Evolutionary conservation across 2,888 invertebrate species (phyloP).

Genomic region (Drosophila cognata): DNA sequence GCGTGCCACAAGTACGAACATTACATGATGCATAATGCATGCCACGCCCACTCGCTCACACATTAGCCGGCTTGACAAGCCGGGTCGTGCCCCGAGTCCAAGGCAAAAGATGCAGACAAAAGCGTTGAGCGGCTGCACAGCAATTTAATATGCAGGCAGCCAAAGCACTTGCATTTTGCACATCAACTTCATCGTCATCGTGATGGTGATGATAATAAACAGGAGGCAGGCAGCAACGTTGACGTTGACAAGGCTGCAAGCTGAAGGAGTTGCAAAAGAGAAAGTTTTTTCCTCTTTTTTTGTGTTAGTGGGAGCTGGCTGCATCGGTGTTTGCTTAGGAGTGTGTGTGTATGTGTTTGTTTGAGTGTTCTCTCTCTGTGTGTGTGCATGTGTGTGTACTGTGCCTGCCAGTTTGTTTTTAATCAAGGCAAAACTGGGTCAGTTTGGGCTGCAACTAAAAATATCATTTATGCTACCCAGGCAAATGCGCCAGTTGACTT

Average conservation of each 20-base stretch:
- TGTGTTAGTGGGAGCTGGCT: constrained; percentile 1
- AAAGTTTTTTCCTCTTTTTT: constrained; percentile 54
- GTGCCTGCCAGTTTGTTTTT: constrained; percentile 76
- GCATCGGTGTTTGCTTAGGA: constrained; percentile 59
- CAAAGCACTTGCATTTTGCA: constrained; percentile 34
- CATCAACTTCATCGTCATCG: constrained; percentile 17
- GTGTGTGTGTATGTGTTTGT: constrained; percentile 31
- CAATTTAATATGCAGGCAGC: constrained; percentile 35
- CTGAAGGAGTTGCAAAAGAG: constrained; percentile 67
- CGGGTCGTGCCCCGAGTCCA: constrained; percentile 62
- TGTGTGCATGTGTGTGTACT: constrained; percentile 25
- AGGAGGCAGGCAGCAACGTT: constrained; percentile 20
- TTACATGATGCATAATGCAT: constrained; percentile 51
- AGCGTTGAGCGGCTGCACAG: constrained; percentile 52
- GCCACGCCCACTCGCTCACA: constrained; percentile 50
- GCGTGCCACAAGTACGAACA: constrained; percentile 61
- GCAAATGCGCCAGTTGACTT: constrained; percentile 74
- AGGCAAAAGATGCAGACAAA: constrained; percentile 51
- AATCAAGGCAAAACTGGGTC: constrained; percentile 78
- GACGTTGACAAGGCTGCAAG: constrained; percentile 58
- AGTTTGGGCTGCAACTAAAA: constrained; percentile 76
- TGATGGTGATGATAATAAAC: constrained; percentile 19
- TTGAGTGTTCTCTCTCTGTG: constrained; percentile 24
- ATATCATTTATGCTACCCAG: constrained; percentile 76
- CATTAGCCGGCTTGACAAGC: constrained; percentile 56